Percentiles rank a stretch among this genome's conserved stretches.
Evolutionary conservation across 2,113 vertebrate genomes (phyloP).

Genomic region (Melospiza melodia): DNA sequence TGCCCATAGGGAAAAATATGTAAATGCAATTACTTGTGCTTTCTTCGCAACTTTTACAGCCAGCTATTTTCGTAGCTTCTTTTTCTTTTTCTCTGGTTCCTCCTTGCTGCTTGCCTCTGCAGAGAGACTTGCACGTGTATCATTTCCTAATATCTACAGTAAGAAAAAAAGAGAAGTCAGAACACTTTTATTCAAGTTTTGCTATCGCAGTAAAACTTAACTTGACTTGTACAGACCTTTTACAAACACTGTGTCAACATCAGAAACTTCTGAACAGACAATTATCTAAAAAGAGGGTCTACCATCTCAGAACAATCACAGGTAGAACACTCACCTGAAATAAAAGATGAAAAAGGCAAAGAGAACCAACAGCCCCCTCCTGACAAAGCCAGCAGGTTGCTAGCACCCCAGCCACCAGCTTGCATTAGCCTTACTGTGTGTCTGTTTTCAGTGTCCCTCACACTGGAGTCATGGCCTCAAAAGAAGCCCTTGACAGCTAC

Average conservation of each 20-base stretch:
- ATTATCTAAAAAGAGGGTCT: not conserved
- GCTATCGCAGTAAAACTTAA: not conserved
- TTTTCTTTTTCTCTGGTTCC: constrained; percentile 85
- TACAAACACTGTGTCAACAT: not conserved
- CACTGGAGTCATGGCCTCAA: not conserved
- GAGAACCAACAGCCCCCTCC: not conserved
- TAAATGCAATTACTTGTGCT: not conserved
- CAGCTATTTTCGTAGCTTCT: constrained; percentile 78
- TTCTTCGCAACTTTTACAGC: not conserved
- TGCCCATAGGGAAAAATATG: not conserved
- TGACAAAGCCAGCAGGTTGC: not conserved
- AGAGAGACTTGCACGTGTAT: constrained; percentile 9
- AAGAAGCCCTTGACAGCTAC: not conserved
- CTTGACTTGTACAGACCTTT: not conserved
- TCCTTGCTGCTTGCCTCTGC: constrained; percentile 29
- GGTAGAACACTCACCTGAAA: not conserved
- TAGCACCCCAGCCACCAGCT: not conserved
- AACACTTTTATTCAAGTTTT: not conserved
- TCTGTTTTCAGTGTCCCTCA: not conserved
- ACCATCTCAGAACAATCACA: not conserved
- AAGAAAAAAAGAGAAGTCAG: not conserved
- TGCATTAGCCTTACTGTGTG: not conserved
- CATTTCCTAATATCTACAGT: constrained; percentile 82
- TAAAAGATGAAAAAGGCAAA: not conserved
- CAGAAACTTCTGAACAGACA: not conserved